Evolutionary conservation across 1,140 invertebrate species (phyloP).

Genomic region (Belonocnema kinseyi): DNA sequence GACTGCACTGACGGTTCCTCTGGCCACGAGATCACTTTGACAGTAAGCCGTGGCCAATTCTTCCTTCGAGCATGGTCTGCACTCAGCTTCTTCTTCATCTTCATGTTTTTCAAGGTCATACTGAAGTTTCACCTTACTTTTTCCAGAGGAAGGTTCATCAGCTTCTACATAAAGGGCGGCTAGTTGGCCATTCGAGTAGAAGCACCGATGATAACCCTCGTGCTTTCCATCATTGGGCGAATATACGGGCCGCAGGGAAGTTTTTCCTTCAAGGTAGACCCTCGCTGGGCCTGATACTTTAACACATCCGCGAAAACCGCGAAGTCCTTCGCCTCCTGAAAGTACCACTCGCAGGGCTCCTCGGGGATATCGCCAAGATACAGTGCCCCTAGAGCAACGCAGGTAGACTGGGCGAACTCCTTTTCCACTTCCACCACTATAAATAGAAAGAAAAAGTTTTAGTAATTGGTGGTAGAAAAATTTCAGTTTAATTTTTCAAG

Average conservation of each 20-base stretch:
- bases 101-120: constrained; percentile 81
- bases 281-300: constrained; percentile 79
- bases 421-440: constrained; percentile 73
- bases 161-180: constrained; percentile 86
- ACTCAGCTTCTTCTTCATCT: constrained; percentile 78
- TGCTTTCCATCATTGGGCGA: constrained; percentile 79
- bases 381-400: constrained; percentile 82
- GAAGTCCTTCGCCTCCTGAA: constrained; percentile 75
- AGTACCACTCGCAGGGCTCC: constrained; percentile 84
- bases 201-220: constrained; percentile 77
- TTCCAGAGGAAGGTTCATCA: constrained; percentile 62
- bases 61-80: constrained; percentile 84
- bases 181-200: constrained; percentile 81
- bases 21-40: constrained; percentile 85
- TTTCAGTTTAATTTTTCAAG: too few relatives aligned
- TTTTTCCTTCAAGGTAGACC: constrained; percentile 82
- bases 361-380: constrained; percentile 85
- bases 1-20: constrained; percentile 81
- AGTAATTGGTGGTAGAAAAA: too few relatives aligned
- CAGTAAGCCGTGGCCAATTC: constrained; percentile 87
- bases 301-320: constrained; percentile 84
- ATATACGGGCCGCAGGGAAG: constrained; percentile 80
- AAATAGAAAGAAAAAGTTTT: constrained; percentile 37
- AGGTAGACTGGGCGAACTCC: constrained; percentile 87
- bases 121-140: constrained; percentile 77